Conservation (phyloP, 2,888 invertebrate genomes). For the Ornithoptera priamus region DNA sequence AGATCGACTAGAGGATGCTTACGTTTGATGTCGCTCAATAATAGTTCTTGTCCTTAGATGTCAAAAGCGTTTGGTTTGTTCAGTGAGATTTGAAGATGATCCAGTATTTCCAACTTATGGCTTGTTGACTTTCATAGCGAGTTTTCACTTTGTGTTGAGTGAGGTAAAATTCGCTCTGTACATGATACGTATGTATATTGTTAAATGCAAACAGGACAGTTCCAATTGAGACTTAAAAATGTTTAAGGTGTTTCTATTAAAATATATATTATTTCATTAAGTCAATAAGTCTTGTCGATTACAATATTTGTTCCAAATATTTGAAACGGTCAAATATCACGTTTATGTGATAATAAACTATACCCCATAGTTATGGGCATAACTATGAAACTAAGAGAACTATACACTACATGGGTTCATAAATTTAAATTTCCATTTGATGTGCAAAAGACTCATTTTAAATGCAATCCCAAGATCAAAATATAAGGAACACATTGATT, state of each 20-base stretch:
- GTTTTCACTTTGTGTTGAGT: not conserved
- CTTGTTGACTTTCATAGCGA: not conserved
- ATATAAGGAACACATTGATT: not conserved
- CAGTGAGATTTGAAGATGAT: not conserved
- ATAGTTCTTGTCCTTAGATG: not conserved
- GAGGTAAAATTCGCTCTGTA: too few species aligned
- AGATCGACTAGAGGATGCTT: not conserved
- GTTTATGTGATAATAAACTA: not conserved
- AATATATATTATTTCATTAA: too few species aligned
- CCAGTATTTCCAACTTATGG: not conserved
- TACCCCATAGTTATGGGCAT: not conserved
- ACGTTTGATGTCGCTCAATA: not conserved
- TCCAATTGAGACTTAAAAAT: too few species aligned
- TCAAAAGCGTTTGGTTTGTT: not conserved
- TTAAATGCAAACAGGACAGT: too few species aligned
- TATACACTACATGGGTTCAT: not conserved
- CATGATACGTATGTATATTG: too few species aligned
- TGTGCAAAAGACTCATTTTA: not conserved
- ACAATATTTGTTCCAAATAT: too few species aligned
- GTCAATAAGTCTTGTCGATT: too few species aligned
- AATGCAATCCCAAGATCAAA: not conserved
- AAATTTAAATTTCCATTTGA: not conserved
- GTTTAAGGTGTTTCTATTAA: too few species aligned
- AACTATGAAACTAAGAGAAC: not conserved
- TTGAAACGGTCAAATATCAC: not conserved